Conservation (phyloP, 2,797 vertebrate genomes). For the Argyrosomus regius region DNA sequence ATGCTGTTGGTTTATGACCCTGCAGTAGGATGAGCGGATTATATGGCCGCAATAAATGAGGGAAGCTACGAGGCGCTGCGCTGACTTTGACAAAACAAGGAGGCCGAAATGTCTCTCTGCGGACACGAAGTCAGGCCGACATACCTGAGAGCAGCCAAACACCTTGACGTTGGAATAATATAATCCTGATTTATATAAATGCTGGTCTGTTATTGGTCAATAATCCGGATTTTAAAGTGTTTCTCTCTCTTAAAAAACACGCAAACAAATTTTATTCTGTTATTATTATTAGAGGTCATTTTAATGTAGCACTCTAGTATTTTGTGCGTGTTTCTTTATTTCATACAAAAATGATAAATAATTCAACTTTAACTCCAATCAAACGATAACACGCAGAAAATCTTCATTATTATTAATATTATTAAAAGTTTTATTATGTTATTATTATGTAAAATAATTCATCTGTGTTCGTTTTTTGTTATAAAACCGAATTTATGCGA, state of each 20-base stretch:
- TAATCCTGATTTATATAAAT: conserved; percentile 7
- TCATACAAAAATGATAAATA: not conserved
- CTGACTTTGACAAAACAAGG: conserved; percentile 77
- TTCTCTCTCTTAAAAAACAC: not conserved
- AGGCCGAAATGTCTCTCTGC: conserved; percentile 53
- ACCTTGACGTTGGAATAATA: conserved; percentile 54
- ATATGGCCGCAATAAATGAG: conserved; percentile 76
- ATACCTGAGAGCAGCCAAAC: conserved; percentile 33
- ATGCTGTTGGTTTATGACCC: conserved; percentile 82
- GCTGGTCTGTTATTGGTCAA: not conserved
- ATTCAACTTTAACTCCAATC: not conserved
- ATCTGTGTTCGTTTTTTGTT: no score
- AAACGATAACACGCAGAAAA: not conserved
- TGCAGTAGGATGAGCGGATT: conserved; percentile 73
- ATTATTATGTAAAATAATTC: not conserved
- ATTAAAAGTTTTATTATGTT: not conserved
- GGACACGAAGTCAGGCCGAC: conserved; percentile 23
- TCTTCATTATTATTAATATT: not conserved
- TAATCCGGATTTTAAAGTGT: not conserved
- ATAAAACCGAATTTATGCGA: no score
- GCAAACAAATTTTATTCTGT: no score
- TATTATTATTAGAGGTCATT: not conserved
- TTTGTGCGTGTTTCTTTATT: not conserved
- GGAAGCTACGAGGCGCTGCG: conserved; percentile 54
- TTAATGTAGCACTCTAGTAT: not conserved